These are phyloP conservation scores for Dimorphilus gyrociliatus DNA, from an alignment of 2,888 invertebrate species.

Conservation along the genomic window DNA sequence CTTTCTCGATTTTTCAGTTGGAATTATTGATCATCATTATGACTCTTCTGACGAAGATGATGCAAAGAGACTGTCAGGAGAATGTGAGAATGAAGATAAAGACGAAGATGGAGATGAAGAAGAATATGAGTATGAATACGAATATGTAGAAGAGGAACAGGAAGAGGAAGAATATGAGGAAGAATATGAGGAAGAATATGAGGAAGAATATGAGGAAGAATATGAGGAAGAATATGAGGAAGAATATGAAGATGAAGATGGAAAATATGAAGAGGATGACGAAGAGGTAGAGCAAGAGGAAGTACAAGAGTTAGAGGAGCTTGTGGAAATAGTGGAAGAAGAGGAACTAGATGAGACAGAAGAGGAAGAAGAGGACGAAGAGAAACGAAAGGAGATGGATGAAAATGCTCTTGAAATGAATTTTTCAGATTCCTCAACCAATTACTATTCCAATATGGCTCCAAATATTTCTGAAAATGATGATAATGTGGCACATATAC, in stretches of 20 bases:
- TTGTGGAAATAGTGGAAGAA: slow-evolving; percentile 1
- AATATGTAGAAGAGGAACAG: background rate
- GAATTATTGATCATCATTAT: no score
- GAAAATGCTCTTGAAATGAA: no score
- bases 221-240: background rate
- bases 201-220: slow-evolving; percentile 1
- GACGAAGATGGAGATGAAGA: no score
- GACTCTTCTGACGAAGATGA: no score
- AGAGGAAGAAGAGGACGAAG: slow-evolving; percentile 2
- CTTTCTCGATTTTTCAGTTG: no score
- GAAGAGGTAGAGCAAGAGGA: slow-evolving; percentile 2
- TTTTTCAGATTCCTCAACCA: no score
- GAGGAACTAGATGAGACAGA: slow-evolving; percentile 2
- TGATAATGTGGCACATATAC: no score
- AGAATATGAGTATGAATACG: no score
- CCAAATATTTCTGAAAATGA: no score
- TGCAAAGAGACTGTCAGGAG: no score
- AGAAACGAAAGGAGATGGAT: slow-evolving; percentile 3
- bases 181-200: background rate
- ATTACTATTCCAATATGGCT: no score
- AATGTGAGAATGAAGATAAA: no score
- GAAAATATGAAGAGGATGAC: background rate
- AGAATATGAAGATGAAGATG: slow-evolving; percentile 3
- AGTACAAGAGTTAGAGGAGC: slow-evolving; percentile 1
- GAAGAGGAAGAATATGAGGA: slow-evolving; percentile 2